phyloP scores from a whole-genome alignment of 2,113 vertebrate genomes.

The Prionailurus viverrinus region DNA sequence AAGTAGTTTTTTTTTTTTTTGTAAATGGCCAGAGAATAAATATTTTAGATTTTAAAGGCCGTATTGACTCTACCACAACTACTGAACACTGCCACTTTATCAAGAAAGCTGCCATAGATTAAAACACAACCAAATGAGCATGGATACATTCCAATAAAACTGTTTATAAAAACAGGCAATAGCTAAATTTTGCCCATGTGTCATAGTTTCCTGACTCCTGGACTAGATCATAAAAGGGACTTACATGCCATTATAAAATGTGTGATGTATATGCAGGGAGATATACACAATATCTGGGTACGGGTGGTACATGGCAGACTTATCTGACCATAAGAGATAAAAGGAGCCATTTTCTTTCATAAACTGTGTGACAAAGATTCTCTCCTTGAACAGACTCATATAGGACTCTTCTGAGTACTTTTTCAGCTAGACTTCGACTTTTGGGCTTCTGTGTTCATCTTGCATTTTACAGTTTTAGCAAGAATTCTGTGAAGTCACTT shows the following conservation, averaged over 20 bases:
- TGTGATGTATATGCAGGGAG: neutral
- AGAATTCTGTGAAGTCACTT: neutral
- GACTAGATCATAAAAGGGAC: rapidly evolving
- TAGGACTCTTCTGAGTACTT: neutral
- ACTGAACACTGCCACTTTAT: neutral
- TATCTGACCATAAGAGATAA: neutral
- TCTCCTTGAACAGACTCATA: neutral
- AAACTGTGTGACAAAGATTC: neutral
- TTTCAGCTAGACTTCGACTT: neutral
- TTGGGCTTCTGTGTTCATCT: neutral
- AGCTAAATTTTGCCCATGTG: neutral
- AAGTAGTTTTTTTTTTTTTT: neutral
- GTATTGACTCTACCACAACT: neutral
- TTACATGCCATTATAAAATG: neutral
- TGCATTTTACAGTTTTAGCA: neutral
- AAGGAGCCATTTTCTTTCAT: neutral
- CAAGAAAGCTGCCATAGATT: neutral
- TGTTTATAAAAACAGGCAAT: neutral
- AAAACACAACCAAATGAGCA: neutral
- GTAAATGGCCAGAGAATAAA: neutral
- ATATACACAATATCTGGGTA: neutral
- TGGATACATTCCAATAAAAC: neutral
- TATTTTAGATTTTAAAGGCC: neutral
- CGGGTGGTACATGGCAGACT: neutral
- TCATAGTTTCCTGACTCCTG: neutral